phyloP scores from a whole-genome alignment of 2,797 vertebrate genomes.

The Pseudochirops cupreus region DNA sequence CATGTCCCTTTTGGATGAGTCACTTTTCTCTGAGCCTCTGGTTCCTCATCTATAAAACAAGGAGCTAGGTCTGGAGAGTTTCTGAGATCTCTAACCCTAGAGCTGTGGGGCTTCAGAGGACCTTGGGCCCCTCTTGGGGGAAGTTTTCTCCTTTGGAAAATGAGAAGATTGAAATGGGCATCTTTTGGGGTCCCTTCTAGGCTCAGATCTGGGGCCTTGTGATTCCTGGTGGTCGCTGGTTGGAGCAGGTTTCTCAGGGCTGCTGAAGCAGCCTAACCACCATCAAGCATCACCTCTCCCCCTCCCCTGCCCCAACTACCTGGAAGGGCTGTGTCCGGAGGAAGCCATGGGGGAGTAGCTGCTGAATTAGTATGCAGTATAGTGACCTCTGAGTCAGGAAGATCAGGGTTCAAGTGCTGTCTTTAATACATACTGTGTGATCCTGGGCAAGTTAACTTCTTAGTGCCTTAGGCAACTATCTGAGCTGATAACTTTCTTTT shows the following conservation, averaged over 20 bases:
- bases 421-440: not conserved
- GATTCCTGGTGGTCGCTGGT: not conserved
- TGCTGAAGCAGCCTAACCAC: not conserved
- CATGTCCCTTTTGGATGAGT: not conserved
- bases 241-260: not conserved
- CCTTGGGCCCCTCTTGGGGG: not conserved
- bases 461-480: not conserved
- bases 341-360: not conserved
- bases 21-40: not conserved
- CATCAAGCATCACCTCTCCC: no score
- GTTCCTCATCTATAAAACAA: not conserved
- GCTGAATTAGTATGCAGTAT: not conserved
- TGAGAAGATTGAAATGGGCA: not conserved
- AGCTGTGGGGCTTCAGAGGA: no score
- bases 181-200: not conserved
- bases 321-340: not conserved
- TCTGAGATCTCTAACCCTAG: not conserved
- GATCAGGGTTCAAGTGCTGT: no score
- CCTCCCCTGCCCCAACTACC: no score
- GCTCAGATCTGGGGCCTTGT: not conserved
- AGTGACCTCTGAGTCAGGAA: no score
- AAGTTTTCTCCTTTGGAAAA: not conserved
- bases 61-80: no score
- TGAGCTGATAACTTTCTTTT: not conserved
- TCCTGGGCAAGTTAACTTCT: not conserved